Conservation (phyloP, 1,140 invertebrate genomes). For the Drosophila pseudoobscura region DNA sequence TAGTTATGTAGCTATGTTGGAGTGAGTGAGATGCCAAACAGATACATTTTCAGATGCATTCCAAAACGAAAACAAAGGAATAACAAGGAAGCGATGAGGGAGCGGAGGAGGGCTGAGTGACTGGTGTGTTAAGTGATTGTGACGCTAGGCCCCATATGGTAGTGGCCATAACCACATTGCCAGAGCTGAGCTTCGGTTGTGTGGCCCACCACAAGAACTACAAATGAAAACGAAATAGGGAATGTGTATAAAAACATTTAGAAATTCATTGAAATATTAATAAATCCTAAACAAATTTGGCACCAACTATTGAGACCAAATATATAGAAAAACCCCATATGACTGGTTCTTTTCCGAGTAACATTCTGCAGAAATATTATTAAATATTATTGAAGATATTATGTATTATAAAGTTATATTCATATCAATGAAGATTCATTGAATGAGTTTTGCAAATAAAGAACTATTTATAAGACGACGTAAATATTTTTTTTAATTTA, state of each 20-base stretch:
- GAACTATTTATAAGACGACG: no score
- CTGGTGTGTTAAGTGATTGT: conserved; percentile 41
- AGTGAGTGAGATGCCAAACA: conserved; percentile 29
- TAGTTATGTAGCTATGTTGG: conserved; percentile 14
- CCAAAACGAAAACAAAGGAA: neutral
- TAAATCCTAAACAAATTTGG: no score
- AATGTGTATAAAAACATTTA: neutral
- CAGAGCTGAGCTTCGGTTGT: conserved; percentile 6
- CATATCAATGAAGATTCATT: no score
- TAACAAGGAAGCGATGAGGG: neutral
- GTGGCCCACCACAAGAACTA: neutral
- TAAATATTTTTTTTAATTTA: no score
- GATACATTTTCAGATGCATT: conserved; percentile 33
- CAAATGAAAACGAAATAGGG: no score
- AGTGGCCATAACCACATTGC: conserved; percentile 34
- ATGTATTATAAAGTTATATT: no score
- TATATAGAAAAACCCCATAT: no score
- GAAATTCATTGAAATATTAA: neutral
- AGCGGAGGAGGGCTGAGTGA: conserved; percentile 8
- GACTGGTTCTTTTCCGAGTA: no score
- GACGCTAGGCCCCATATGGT: conserved; percentile 31
- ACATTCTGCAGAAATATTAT: no score
- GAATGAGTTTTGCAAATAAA: no score
- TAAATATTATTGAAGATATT: no score
- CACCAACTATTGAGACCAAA: no score